These are phyloP conservation scores for Scotopteryx bipunctaria DNA, from an alignment of 2,888 invertebrate genomes.

Conservation along the genomic window DNA sequence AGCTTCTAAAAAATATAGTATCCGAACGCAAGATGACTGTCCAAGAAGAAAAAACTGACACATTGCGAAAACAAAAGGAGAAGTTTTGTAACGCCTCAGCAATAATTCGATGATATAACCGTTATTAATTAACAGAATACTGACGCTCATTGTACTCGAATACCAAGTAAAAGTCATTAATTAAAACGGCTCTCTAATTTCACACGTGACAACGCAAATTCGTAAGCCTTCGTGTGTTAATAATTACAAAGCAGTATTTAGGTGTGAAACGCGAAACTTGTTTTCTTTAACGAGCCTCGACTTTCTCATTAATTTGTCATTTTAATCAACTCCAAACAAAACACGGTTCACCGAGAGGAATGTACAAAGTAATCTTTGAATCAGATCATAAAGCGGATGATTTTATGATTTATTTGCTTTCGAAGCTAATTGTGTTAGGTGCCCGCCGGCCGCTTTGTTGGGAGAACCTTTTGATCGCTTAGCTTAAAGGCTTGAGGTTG, in stretches of 20 bases:
- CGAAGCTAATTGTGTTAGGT: slow-evolving; percentile 64
- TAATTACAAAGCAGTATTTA: slow-evolving; percentile 69
- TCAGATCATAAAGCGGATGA: slow-evolving; percentile 58
- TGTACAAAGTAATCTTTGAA: slow-evolving; percentile 54
- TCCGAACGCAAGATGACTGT: no score
- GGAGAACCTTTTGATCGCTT: slow-evolving; percentile 47
- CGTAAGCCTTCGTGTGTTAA: slow-evolving; percentile 55
- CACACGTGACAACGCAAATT: slow-evolving; percentile 73
- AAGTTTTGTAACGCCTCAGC: slow-evolving; percentile 12
- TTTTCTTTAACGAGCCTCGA: slow-evolving; percentile 59
- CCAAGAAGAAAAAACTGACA: slow-evolving; percentile 2
- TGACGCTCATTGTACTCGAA: slow-evolving; percentile 44
- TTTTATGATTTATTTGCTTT: slow-evolving; percentile 71
- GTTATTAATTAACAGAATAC: slow-evolving; percentile 41
- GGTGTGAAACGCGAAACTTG: slow-evolving; percentile 63
- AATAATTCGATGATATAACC: slow-evolving; percentile 24
- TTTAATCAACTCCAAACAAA: slow-evolving; percentile 62
- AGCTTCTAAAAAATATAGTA: neutral
- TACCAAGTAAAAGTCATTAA: slow-evolving; percentile 68
- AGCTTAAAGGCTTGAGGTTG: slow-evolving; percentile 48
- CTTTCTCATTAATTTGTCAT: slow-evolving; percentile 69
- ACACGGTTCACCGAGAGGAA: slow-evolving; percentile 27
- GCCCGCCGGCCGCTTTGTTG: slow-evolving; percentile 55
- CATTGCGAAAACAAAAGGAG: slow-evolving; percentile 22
- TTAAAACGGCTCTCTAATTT: slow-evolving; percentile 71